Conservation (phyloP, 2,888 invertebrate species). For the Notocelia uddmanniana region DNA sequence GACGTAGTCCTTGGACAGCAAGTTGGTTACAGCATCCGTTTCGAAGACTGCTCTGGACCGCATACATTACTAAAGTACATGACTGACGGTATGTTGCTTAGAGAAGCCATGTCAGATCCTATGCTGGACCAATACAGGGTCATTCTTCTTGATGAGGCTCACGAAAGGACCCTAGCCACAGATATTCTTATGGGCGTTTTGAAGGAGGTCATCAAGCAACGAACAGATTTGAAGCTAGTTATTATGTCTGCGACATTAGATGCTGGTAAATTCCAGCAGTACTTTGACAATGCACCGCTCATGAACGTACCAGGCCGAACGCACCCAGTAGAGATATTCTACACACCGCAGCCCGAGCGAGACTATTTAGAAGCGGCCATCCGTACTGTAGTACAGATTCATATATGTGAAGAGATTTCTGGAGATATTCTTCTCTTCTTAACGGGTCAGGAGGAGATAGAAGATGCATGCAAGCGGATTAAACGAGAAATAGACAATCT, state of each 20-base stretch:
- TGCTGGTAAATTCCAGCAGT: conserved; percentile 99
- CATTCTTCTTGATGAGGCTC: conserved; percentile 98
- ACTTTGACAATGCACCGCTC: conserved; percentile 99
- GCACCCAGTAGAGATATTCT: conserved; percentile 92
- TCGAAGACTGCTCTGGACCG: conserved; percentile 98
- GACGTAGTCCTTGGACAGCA: conserved; percentile 94
- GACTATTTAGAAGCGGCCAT: conserved; percentile 99
- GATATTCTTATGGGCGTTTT: conserved; percentile 99
- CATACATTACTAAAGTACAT: conserved; percentile 98
- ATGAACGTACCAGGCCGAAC: conserved; percentile 97
- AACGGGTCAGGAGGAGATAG: conserved; percentile 95
- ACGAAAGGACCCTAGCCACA: conserved; percentile 99
- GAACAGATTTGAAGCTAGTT: conserved; percentile 97
- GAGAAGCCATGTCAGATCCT: conserved; percentile 99
- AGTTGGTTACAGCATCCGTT: conserved; percentile 92
- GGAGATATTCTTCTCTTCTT: conserved; percentile 97
- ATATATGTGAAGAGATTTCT: conserved; percentile 96
- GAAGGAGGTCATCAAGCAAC: conserved; percentile 97
- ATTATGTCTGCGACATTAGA: conserved; percentile 99
- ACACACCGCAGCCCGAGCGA: conserved; percentile 98
- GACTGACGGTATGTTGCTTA: conserved; percentile 99
- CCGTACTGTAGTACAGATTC: conserved; percentile 97
- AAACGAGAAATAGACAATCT: conserved; percentile 97
- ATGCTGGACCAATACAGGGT: conserved; percentile 98
- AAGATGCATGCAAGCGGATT: conserved; percentile 99